phyloP scores from a whole-genome alignment of 2,113 vertebrate genomes.

The Lagopus muta region DNA sequence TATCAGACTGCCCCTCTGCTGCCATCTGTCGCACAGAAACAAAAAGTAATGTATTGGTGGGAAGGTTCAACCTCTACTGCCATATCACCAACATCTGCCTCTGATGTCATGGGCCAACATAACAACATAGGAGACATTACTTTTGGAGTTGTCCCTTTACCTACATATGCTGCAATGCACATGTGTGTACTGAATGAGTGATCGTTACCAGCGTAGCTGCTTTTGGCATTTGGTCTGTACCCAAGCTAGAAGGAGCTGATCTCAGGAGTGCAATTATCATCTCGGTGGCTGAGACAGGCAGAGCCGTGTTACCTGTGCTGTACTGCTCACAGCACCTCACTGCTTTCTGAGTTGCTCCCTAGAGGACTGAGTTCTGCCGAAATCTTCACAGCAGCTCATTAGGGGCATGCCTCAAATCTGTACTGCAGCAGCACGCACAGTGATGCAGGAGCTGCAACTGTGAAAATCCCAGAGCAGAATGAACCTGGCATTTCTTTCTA shows the following conservation, averaged over 20 bases:
- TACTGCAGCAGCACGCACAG: not conserved
- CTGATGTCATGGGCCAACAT: not conserved
- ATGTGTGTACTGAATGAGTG: not conserved
- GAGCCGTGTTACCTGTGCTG: not conserved
- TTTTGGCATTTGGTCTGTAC: not conserved
- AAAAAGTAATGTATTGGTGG: not conserved
- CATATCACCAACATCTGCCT: too few species aligned
- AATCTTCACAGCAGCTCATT: not conserved
- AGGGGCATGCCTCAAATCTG: fast-evolving
- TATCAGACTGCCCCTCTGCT: too few species aligned
- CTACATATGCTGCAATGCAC: too few species aligned
- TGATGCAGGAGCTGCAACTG: not conserved
- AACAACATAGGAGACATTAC: not conserved
- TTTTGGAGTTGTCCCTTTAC: too few species aligned
- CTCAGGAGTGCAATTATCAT: fast-evolving
- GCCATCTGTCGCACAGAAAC: not conserved
- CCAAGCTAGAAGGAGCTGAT: not conserved
- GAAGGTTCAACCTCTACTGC: not conserved
- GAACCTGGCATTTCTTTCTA: not conserved
- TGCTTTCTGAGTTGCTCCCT: not conserved
- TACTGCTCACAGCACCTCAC: not conserved
- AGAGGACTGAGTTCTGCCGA: not conserved
- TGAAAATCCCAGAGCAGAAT: not conserved
- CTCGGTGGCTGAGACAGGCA: not conserved
- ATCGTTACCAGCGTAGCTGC: not conserved